Conservation (phyloP, 2,113 vertebrate genomes). For the Electrona antarctica region DNA sequence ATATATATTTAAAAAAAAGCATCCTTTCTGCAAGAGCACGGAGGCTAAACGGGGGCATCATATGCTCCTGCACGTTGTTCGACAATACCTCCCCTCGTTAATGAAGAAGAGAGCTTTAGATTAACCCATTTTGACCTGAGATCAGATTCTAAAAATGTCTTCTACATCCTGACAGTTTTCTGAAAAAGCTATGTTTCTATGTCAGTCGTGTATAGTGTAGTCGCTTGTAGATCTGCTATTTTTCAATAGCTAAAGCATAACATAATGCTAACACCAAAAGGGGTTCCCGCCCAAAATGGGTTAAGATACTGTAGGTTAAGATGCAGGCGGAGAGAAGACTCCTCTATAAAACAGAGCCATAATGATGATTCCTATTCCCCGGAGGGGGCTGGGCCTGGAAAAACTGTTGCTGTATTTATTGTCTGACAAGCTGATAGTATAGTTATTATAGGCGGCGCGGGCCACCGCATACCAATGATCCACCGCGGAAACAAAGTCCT, state of each 20-base stretch:
- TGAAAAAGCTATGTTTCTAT: too few species aligned
- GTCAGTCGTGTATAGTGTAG: too few species aligned
- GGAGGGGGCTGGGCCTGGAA: constrained; percentile 19
- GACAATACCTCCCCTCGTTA: constrained; percentile 21
- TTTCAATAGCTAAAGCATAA: too few species aligned
- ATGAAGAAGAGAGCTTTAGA: constrained; percentile 22
- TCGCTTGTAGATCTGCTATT: too few species aligned
- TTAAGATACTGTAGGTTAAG: constrained; percentile 30
- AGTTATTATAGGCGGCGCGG: constrained; percentile 39
- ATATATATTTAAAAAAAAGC: too few species aligned
- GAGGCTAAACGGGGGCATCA: too few species aligned
- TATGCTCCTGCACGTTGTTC: constrained; percentile 24
- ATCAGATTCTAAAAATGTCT: too few species aligned
- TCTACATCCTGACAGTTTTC: too few species aligned
- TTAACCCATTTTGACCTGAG: too few species aligned
- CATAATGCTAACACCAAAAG: too few species aligned
- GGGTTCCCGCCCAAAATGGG: too few species aligned
- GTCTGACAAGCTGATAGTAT: constrained; percentile 45
- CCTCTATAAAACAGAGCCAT: constrained; percentile 52
- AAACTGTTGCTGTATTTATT: constrained; percentile 63
- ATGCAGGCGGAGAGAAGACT: constrained; percentile 35
- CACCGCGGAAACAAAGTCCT: constrained; percentile 27
- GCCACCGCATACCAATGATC: constrained; percentile 65
- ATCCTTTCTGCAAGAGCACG: too few species aligned
- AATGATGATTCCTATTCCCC: constrained; percentile 59